A percentile compares a stretch with the other conserved stretches of the same genome.
These are phyloP conservation scores for Eupeodes latifasciatus DNA, from an alignment of 2,888 invertebrate genomes.

Conservation along the genomic window DNA sequence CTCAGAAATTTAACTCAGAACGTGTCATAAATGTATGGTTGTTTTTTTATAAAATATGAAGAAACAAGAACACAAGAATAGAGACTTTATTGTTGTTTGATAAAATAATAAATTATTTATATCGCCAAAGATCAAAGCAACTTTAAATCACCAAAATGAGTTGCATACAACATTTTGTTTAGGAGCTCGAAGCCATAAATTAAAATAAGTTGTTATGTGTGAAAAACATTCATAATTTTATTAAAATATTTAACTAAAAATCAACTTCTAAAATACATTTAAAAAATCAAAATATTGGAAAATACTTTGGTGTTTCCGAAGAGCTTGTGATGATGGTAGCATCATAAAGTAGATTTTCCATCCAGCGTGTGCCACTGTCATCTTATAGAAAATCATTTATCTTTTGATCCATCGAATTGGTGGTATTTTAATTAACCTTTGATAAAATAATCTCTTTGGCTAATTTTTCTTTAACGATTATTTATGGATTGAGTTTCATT, in stretches of 20 bases:
- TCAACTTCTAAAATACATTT: not conserved
- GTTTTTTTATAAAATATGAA: conserved; percentile 10
- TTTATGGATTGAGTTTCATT: conserved; percentile 24
- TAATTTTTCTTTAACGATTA: conserved; percentile 43
- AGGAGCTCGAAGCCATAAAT: not conserved
- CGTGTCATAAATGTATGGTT: conserved; percentile 1
- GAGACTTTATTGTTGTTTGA: not conserved
- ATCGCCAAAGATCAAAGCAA: conserved; percentile 13
- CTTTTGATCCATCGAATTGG: conserved; percentile 39
- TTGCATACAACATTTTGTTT: not conserved
- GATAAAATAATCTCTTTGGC: conserved; percentile 47
- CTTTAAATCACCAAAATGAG: not conserved
- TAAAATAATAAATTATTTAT: not conserved
- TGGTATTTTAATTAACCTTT: conserved; percentile 57
- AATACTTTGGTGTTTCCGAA: not conserved
- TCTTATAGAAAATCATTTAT: conserved; percentile 20
- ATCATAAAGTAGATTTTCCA: not conserved
- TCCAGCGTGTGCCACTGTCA: conserved; percentile 26
- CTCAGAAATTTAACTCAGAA: not conserved
- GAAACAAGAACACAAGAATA: not conserved
- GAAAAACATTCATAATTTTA: not conserved
- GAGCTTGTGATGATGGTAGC: not conserved
- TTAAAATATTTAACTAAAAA: not conserved
- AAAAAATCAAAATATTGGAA: too few species aligned
- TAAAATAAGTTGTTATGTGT: conserved; percentile 1